A percentile compares a stretch with the other conserved stretches of the same genome.
Conservation (phyloP, 1,140 invertebrate genomes). For the Phymastichus coffea region DNA sequence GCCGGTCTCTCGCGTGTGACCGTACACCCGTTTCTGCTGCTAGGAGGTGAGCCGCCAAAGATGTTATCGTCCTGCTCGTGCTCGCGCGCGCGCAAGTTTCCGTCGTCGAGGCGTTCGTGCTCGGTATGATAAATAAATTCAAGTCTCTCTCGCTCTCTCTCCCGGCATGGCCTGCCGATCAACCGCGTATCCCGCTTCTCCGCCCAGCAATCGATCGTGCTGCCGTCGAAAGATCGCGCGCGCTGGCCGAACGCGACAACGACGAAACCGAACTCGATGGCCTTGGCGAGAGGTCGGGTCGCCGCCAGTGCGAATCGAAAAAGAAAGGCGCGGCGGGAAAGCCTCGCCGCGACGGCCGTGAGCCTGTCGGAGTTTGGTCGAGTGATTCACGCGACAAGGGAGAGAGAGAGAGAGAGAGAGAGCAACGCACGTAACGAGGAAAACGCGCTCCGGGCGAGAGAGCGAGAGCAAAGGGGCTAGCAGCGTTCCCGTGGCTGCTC, state of each 20-base stretch:
- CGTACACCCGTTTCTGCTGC: too few relatives aligned
- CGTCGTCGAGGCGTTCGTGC: conserved; percentile 8
- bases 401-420: not conserved
- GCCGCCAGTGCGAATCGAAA: too few relatives aligned
- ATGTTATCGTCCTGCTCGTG: not conserved
- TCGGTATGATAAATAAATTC: conserved; percentile 20
- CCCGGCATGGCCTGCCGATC: too few relatives aligned
- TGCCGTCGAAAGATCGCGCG: too few relatives aligned
- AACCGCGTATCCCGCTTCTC: not conserved
- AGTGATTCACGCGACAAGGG: conserved; percentile 24
- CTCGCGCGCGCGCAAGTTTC: conserved; percentile 5
- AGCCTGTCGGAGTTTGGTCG: conserved; percentile 10
- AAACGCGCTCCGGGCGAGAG: too few relatives aligned
- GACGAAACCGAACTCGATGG: conserved; percentile 11
- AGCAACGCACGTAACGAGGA: not conserved
- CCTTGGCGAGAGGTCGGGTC: too few relatives aligned
- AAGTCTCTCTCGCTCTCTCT: conserved; percentile 2
- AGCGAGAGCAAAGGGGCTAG: too few relatives aligned
- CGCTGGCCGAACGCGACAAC: conserved; percentile 21
- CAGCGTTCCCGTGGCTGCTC: too few relatives aligned
- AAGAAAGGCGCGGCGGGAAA: conserved; percentile 10
- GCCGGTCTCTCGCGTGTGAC: too few relatives aligned
- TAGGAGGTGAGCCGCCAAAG: too few relatives aligned
- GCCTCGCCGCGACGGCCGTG: too few relatives aligned
- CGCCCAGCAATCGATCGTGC: too few relatives aligned